Evolutionary conservation across 1,140 invertebrate genomes (phyloP).

Genomic region (Sminthurinus signatus): DNA sequence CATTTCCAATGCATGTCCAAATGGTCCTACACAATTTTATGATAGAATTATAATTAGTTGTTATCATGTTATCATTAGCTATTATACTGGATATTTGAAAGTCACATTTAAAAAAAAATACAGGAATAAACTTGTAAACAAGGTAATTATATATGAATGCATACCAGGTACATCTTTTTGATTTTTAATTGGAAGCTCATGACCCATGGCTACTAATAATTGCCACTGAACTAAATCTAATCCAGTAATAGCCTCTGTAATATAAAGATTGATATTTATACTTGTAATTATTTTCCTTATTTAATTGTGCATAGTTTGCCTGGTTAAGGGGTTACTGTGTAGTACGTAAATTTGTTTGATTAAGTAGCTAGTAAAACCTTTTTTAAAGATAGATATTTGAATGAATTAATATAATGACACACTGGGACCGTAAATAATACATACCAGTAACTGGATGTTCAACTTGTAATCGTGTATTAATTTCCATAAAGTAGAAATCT

Average conservation of each 20-base stretch:
- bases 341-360: slow-evolving; percentile 48
- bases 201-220: slow-evolving; percentile 51
- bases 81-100: too few relatives aligned
- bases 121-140: not conserved
- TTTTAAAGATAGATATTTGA: too few relatives aligned
- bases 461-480: slow-evolving; percentile 91
- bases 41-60: not conserved
- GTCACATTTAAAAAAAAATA: slow-evolving; percentile 5
- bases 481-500: slow-evolving; percentile 98
- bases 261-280: too few relatives aligned
- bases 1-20: slow-evolving; percentile 86
- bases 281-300: too few relatives aligned
- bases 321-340: not conserved
- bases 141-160: too few relatives aligned
- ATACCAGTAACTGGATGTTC: slow-evolving; percentile 98
- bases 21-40: slow-evolving; percentile 29
- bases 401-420: too few relatives aligned
- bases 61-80: not conserved
- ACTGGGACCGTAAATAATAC: too few relatives aligned
- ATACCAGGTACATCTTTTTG: slow-evolving; percentile 33
- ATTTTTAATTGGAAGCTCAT: slow-evolving; percentile 32
- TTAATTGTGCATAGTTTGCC: too few relatives aligned
- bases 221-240: slow-evolving; percentile 96
- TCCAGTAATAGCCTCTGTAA: slow-evolving; percentile 84
- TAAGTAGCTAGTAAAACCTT: too few relatives aligned